Evolutionary conservation across 2,113 vertebrate genomes (phyloP).

Genomic region (Brachyhypopomus gauderio): DNA sequence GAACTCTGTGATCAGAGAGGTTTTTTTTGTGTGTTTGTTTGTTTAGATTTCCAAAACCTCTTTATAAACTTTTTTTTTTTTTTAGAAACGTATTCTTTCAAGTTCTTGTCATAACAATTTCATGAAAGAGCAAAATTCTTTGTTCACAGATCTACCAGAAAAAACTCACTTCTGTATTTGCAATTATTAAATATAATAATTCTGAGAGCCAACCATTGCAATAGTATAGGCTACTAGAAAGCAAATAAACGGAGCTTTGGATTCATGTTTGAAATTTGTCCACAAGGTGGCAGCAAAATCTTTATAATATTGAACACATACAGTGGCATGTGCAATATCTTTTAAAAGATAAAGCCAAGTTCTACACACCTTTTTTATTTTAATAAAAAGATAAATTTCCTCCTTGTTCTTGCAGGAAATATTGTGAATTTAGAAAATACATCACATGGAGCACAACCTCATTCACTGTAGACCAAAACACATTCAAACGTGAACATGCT

Average conservation of each 20-base stretch:
- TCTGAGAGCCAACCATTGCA: too few relatives aligned
- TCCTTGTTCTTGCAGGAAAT: not conserved
- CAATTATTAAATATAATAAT: too few relatives aligned
- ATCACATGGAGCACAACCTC: not conserved
- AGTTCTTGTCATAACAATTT: not conserved
- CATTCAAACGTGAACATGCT: not conserved
- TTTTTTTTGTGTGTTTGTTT: not conserved
- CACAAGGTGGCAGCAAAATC: conserved; percentile 47
- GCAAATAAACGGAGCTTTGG: too few relatives aligned
- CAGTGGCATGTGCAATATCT: not conserved
- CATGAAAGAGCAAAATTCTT: too few relatives aligned
- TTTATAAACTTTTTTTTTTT: too few relatives aligned
- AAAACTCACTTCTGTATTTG: too few relatives aligned
- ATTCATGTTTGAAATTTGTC: not conserved
- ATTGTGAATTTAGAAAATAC: too few relatives aligned
- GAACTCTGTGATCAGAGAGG: too few relatives aligned
- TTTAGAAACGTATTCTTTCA: too few relatives aligned
- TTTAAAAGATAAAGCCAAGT: not conserved
- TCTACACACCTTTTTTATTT: not conserved
- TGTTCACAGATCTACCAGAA: too few relatives aligned
- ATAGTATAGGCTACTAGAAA: too few relatives aligned
- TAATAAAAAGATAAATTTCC: not conserved
- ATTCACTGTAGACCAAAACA: not conserved
- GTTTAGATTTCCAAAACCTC: too few relatives aligned
- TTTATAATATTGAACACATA: not conserved